Percentiles rank a stretch among this genome's conserved stretches.
Evolutionary conservation across 2,797 vertebrate genomes (phyloP).

Genomic region (Sus cebifrons): DNA sequence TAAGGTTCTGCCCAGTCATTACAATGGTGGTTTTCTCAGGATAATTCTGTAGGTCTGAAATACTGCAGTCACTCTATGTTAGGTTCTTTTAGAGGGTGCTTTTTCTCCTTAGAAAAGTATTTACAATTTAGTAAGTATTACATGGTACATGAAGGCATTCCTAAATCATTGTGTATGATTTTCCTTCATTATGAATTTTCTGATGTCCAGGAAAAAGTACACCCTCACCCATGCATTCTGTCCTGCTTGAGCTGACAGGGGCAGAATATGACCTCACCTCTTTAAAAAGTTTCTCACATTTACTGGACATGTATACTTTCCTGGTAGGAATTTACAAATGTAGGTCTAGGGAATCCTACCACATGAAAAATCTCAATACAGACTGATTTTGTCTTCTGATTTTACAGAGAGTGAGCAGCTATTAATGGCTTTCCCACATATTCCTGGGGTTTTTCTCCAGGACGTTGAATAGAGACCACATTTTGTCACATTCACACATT

Average conservation of each 20-base stretch:
- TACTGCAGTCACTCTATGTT: background rate
- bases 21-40: background rate
- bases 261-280: background rate
- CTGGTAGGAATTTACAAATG: background rate
- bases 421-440: background rate
- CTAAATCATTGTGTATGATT: background rate
- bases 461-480: background rate
- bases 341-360: background rate
- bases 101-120: background rate
- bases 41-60: slow-evolving; percentile 8
- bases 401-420: background rate
- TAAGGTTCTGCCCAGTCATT: background rate
- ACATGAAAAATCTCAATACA: background rate
- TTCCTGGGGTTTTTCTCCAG: background rate
- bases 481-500: slow-evolving; percentile 20
- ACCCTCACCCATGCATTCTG: background rate
- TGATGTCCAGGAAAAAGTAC: background rate
- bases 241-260: background rate
- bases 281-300: background rate
- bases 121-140: background rate
- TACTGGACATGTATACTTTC: background rate
- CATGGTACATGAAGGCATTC: slow-evolving; percentile 2
- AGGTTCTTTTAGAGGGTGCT: background rate
- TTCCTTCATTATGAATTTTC: slow-evolving; percentile 5
- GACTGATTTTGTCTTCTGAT: background rate